A percentile compares a stretch with the other conserved stretches of the same genome.
Evolutionary conservation across 2,888 invertebrate genomes (phyloP).

Genomic region (Dorcus parallelipipedus): DNA sequence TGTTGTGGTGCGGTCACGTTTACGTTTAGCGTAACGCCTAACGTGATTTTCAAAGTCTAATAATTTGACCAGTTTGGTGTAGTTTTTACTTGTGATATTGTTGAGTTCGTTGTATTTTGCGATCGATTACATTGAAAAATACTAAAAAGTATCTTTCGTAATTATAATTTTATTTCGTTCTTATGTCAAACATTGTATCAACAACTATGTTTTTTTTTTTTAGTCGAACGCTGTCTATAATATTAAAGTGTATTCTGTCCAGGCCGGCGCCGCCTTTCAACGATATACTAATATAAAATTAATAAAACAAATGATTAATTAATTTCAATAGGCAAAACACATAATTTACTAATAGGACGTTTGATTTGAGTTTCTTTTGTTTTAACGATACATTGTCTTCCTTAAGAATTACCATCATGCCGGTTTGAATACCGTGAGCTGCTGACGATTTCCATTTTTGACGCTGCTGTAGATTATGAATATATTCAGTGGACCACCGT

Average conservation of each 20-base stretch:
- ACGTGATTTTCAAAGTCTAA: no score
- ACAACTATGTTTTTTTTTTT: no score
- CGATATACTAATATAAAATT: neutral
- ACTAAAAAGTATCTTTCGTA: no score
- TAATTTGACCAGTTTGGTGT: no score
- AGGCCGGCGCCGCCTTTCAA: neutral
- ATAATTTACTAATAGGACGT: conserved; percentile 7
- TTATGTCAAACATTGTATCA: no score
- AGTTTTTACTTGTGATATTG: no score
- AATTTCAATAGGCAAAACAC: neutral
- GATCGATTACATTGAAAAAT: no score
- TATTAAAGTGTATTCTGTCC: neutral
- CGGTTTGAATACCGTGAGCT: conserved; percentile 5
- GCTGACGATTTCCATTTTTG: conserved; percentile 17
- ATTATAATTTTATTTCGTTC: no score
- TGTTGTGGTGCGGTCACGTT: no score
- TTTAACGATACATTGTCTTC: conserved; percentile 21
- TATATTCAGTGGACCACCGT: conserved; percentile 27
- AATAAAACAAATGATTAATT: neutral
- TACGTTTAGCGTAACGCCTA: no score
- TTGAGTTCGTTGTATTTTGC: no score
- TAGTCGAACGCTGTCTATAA: no score
- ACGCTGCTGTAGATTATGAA: conserved; percentile 24
- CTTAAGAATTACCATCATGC: conserved; percentile 18
- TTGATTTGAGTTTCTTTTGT: conserved; percentile 2